phyloP scores from a whole-genome alignment of 2,113 vertebrate species.

The Todiramphus chloris region DNA sequence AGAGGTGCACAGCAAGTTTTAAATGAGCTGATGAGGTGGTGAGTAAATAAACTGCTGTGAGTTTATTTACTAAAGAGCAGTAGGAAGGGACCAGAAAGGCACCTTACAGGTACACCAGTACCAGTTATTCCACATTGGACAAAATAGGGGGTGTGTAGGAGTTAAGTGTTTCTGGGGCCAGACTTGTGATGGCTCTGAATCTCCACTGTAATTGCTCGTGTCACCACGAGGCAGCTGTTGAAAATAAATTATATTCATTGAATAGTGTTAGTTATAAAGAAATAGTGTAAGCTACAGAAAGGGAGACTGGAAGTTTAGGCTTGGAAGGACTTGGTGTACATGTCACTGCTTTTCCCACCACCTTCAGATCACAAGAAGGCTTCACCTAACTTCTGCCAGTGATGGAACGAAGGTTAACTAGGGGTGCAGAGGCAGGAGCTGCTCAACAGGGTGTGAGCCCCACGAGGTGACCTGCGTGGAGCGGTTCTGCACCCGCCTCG shows the following conservation, averaged over 20 bases:
- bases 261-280: neutral
- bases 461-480: fast-evolving
- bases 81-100: neutral
- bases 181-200: neutral
- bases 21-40: fast-evolving
- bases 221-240: neutral
- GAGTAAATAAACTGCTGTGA: neutral
- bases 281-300: neutral
- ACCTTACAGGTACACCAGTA: neutral
- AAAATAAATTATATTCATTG: neutral
- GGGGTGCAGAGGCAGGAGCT: fast-evolving
- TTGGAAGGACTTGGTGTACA: neutral
- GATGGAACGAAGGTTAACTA: neutral
- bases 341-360: neutral
- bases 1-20: neutral
- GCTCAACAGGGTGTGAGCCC: neutral
- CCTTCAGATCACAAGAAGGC: neutral
- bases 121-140: neutral
- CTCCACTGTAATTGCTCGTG: neutral
- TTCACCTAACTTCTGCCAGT: neutral
- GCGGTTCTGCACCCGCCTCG: neutral
- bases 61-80: neutral
- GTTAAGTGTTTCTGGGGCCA: neutral
- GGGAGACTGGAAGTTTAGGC: neutral
- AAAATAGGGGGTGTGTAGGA: neutral